Evolutionary conservation across 1,140 invertebrate genomes (phyloP), one percentile per base, ranked within the genome.

Genomic region (Acromyrmex charruanus): DNA sequence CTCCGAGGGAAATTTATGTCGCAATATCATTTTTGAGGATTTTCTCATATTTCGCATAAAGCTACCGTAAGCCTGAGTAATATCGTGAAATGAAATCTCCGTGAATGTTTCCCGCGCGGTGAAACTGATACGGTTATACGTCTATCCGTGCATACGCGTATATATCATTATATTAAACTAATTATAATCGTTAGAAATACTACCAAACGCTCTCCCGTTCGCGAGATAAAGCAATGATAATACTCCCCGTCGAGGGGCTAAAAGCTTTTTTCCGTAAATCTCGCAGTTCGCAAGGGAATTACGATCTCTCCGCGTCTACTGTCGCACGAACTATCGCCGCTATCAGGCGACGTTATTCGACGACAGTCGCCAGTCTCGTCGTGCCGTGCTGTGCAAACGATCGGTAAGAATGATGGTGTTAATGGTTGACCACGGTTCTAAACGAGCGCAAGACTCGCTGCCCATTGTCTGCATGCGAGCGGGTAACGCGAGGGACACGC

Each of bases 41-140:
- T 84, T 84, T 84, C 80, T 84, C 80, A 75, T 84, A 84, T 84
- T 84, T 84, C 69, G 80, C 69, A 84, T 84, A 84, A 75, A 84
- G 80, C 69, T 74, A 84, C 80, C 77, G 80, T 84, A 84, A 84
- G 80, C 80, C 69, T 84, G 80, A 84, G 80, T 84, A 84, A 84
- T 84, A 84, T 84, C 80, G 69, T 58, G 80, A 84, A 84, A 84
- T 84, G 80, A 84, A 84, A 75, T 75, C 80, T 51, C 55, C 80
- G 80, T 84, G 69, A 84, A 75, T 84, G 80, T 84, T 84, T 84
- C 80, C 39, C 69, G 39, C 55, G 58, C 80, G 55, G 55, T 12
- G 80, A 84, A 84, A 84, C 80, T 84, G 80, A 84, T 84, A 79
- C 12, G 84, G 84, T 66, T 66, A 65, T 85, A 66, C 49, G 16